Base-by-base conservation (phyloP, 2,888 invertebrate genomes). In the Strigamia crassipes region DNA sequence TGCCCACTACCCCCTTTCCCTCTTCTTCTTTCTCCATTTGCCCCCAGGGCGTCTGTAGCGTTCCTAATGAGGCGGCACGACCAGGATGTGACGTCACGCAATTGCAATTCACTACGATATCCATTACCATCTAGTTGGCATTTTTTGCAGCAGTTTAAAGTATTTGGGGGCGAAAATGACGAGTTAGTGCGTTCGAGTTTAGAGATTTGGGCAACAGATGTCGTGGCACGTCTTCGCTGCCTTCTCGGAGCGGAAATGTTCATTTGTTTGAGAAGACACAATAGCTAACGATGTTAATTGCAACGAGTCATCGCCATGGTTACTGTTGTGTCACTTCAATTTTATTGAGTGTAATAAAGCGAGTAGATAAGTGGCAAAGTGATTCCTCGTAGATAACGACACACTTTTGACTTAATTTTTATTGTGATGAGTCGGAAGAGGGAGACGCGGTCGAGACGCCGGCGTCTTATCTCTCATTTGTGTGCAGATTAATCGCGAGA, bases 381-480 rank as follows among this genome's bases (percentile, higher is more conserved):
- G 61, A 66, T 66, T 66, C 61, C 21, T 66, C 23, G 21, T 66
- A 66, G 61, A 66, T 66, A 78, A 78, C 78, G 34, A 78, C 78
- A 38, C 41, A 78, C 78, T 78, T 78, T 78, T 78, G 78, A 38
- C 78, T 34, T 34, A 78, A 41, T 78, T 41, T 78, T 78, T 41
- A 41, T 78, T 78, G 78, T 41, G 78, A 78, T 78, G 78, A 34
- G 41, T 78, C 78, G 78, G 41, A 78, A 38, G 78, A 78, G 41
- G 78, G 38, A 41, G 34, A 31, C 38, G 38, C 78, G 78, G 78
- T 38, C 78, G 38, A 78, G 78, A 78, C 38, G 78, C 34, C 78
- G 78, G 31, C 34, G 78, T 41, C 78, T 66, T 66, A 66, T 66
- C 61, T 66, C 23, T 21, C 61, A 23, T 66, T 66, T 66, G 61